A percentile compares a stretch with the other conserved stretches of the same genome.
These are phyloP conservation scores for Enteromius afrohamiltoni DNA, from an alignment of 2,797 vertebrate species.

Conservation along the genomic window DNA sequence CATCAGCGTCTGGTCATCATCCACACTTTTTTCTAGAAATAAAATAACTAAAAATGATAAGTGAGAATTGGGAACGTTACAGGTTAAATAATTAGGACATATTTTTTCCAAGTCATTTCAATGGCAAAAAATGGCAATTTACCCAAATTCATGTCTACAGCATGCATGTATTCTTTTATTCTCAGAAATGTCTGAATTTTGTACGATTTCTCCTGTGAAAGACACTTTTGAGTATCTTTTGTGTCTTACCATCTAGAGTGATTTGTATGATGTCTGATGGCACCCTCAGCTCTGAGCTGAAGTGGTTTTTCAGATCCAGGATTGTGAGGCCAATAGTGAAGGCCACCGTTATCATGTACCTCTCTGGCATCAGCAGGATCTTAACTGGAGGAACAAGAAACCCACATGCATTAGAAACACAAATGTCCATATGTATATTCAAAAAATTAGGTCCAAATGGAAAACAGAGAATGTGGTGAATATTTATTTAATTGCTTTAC, in stretches of 20 bases:
- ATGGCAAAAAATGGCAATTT: not conserved
- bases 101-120: not conserved
- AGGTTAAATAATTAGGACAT: not conserved
- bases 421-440: not conserved
- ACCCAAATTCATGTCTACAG: not conserved
- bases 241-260: conserved; percentile 72
- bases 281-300: conserved; percentile 77
- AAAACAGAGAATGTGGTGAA: not conserved
- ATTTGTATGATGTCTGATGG: conserved; percentile 77
- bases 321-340: conserved; percentile 78
- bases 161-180: not conserved
- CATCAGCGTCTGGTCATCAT: conserved; percentile 74
- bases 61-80: not conserved
- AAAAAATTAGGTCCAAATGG: not conserved
- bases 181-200: not conserved
- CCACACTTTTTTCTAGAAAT: conserved; percentile 72
- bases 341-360: conserved; percentile 80
- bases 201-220: not conserved
- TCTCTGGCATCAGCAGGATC: conserved; percentile 81
- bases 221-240: not conserved
- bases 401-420: not conserved
- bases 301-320: conserved; percentile 79
- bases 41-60: conserved; percentile 9
- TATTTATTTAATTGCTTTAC: not conserved
- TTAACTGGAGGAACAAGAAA: conserved; percentile 75